Evolutionary conservation across 2,113 vertebrate species (phyloP).

Genomic region (Carollia perspicillata): DNA sequence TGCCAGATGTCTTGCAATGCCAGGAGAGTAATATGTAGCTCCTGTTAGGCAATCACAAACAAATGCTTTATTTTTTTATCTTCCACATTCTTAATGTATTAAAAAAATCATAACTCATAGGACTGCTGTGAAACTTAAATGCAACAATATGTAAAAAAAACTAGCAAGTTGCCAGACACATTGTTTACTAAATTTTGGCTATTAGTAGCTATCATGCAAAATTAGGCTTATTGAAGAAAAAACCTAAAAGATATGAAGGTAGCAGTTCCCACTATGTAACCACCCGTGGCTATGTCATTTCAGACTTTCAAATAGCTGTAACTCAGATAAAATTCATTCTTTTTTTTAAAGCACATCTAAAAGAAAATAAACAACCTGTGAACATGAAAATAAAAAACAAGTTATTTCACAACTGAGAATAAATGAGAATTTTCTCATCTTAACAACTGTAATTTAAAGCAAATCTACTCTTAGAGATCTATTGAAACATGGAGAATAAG

Average conservation of each 20-base stretch:
- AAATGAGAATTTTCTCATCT: background rate
- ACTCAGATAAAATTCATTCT: background rate
- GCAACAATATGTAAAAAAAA: background rate
- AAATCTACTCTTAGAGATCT: conserved; percentile 3
- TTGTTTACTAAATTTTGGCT: background rate
- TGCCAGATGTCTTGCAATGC: background rate
- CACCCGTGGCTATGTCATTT: background rate
- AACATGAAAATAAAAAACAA: background rate
- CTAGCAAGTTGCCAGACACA: background rate
- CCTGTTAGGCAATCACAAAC: background rate
- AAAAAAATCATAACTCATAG: background rate
- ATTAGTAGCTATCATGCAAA: background rate
- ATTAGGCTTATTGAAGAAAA: background rate
- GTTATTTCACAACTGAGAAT: background rate
- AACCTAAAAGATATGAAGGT: background rate
- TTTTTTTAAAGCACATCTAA: background rate
- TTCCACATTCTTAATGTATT: background rate
- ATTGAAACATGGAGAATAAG: conserved; percentile 50
- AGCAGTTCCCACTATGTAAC: background rate
- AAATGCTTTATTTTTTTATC: background rate
- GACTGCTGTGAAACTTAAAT: background rate
- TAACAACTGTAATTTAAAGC: background rate
- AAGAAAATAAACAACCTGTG: background rate
- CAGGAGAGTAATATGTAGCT: background rate
- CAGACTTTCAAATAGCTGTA: background rate